These are phyloP conservation scores for Tinea pellionella DNA, from an alignment of 2,888 invertebrate genomes.

Conservation along the genomic window DNA sequence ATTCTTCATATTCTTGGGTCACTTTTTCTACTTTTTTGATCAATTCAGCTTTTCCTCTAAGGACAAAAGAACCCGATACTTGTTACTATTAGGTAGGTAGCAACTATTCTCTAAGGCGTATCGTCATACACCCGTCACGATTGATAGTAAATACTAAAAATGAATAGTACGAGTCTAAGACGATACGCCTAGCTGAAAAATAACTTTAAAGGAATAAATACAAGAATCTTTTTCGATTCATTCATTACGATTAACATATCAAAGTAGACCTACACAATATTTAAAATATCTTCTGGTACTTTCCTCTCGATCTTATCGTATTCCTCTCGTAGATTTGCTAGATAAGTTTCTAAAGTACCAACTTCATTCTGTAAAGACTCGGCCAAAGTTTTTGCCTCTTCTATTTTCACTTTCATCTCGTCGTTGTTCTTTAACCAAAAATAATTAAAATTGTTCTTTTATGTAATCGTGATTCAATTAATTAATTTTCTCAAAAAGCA, in stretches of 20 bases:
- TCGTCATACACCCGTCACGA: no score
- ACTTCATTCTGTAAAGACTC: slow-evolving; percentile 26
- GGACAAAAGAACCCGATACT: slow-evolving; percentile 22
- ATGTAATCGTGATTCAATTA: no score
- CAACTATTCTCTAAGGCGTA: no score
- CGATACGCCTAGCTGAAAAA: no score
- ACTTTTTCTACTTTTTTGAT: slow-evolving; percentile 28
- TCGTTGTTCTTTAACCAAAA: slow-evolving; percentile 30
- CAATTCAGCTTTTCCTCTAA: slow-evolving; percentile 33
- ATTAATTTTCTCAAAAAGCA: no score
- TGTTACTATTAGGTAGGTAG: no score
- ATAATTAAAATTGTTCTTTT: no score
- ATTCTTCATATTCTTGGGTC: slow-evolving; percentile 23
- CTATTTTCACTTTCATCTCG: slow-evolving; percentile 29
- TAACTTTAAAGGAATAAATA: no score
- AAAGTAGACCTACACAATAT: slow-evolving; percentile 27
- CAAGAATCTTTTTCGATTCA: no score
- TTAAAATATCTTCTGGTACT: slow-evolving; percentile 34
- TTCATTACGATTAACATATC: no score
- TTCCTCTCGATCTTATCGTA: slow-evolving; percentile 24
- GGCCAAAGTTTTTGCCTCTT: slow-evolving; percentile 24
- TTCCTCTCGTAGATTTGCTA: slow-evolving; percentile 27
- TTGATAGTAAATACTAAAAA: no score
- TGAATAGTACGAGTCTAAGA: no score
- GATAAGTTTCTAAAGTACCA: slow-evolving; percentile 24